These are phyloP conservation scores for Micromys minutus DNA, from an alignment of 2,113 vertebrate genomes.

Conservation along the genomic window DNA sequence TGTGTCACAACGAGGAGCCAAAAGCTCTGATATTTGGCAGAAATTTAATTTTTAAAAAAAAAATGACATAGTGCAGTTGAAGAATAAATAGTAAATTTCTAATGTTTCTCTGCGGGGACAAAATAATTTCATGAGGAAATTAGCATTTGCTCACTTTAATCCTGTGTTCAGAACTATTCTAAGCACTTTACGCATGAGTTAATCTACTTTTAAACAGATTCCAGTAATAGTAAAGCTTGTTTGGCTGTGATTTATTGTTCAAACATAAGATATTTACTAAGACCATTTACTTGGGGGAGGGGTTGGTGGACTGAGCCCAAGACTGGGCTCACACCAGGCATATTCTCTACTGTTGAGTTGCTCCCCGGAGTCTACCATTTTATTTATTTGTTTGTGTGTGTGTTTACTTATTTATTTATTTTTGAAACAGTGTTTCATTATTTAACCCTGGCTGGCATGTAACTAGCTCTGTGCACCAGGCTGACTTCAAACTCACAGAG, in stretches of 20 bases:
- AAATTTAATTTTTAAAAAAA: not conserved
- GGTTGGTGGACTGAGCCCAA: not conserved
- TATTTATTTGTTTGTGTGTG: not conserved
- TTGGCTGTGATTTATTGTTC: not conserved
- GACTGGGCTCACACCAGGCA: too few species aligned
- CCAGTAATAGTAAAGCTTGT: not conserved
- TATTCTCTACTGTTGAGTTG: too few species aligned
- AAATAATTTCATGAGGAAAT: not conserved
- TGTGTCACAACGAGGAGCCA: not conserved
- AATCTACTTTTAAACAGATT: conserved; percentile 10
- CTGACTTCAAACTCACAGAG: not conserved
- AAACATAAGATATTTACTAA: not conserved
- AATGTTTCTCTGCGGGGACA: not conserved
- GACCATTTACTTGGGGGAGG: not conserved
- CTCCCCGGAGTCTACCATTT: not conserved
- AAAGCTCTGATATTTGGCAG: not conserved
- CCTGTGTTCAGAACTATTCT: not conserved
- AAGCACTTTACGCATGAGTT: not conserved
- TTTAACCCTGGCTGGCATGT: not conserved
- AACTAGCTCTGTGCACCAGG: not conserved
- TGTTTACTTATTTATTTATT: not conserved
- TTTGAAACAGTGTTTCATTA: not conserved
- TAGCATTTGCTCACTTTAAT: not conserved
- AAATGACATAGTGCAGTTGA: not conserved
- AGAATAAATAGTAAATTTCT: not conserved